Evolutionary conservation across 2,113 vertebrate genomes (phyloP).

Genomic region (Mustelus asterias): DNA sequence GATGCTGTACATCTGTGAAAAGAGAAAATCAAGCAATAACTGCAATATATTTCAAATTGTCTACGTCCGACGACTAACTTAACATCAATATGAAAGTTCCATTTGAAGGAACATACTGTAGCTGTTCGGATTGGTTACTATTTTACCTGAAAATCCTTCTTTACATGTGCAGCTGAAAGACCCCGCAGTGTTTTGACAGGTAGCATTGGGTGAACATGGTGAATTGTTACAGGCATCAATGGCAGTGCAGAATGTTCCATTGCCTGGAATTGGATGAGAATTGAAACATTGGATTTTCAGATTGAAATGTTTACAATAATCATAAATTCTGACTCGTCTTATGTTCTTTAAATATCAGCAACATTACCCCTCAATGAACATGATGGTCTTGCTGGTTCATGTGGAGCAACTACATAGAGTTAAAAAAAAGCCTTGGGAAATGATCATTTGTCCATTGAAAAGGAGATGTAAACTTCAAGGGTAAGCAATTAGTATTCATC

Average conservation of each 20-base stretch:
- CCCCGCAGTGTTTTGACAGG: not conserved
- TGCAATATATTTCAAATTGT: not conserved
- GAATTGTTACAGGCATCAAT: not conserved
- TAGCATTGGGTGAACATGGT: constrained; percentile 1
- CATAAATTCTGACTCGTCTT: not conserved
- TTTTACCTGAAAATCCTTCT: not conserved
- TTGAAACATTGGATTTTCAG: not conserved
- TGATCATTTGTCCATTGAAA: not conserved
- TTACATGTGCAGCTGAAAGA: not conserved
- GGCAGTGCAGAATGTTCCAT: not conserved
- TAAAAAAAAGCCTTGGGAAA: not conserved
- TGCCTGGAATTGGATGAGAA: not conserved
- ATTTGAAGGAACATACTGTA: not conserved
- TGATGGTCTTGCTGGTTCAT: not conserved
- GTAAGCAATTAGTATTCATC: not conserved
- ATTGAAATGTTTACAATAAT: not conserved
- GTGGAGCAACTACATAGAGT: not conserved
- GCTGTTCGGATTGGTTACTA: not conserved
- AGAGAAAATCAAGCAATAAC: not conserved
- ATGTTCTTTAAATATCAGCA: not conserved
- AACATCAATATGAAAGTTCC: not conserved
- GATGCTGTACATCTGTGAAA: not conserved
- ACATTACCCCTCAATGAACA: not conserved
- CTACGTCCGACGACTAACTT: not conserved
- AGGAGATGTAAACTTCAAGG: not conserved